Conservation (phyloP, 2,113 vertebrate species). For the Calyptommatus sinebrachiatus region DNA sequence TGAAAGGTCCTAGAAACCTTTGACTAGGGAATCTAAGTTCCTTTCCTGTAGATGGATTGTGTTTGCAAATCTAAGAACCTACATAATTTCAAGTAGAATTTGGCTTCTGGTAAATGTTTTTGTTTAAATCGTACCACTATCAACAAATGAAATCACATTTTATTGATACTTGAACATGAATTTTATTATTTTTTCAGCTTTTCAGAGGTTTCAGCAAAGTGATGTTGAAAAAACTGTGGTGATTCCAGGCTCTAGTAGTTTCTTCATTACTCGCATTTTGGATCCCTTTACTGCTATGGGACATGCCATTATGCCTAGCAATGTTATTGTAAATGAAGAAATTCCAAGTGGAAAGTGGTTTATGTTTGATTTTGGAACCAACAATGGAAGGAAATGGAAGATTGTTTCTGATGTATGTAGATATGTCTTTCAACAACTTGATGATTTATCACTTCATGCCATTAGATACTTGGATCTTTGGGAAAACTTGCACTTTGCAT, state of each 20-base stretch:
- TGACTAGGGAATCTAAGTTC: not conserved
- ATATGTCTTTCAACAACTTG: constrained; percentile 38
- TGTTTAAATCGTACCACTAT: not conserved
- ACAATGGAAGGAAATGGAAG: not conserved
- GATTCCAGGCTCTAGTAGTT: constrained; percentile 54
- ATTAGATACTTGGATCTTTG: constrained; percentile 57
- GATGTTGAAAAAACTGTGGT: constrained; percentile 54
- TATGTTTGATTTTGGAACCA: constrained; percentile 47
- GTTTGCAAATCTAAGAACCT: not conserved
- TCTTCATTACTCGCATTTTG: constrained; percentile 36
- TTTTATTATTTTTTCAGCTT: not conserved
- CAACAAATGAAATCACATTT: not conserved
- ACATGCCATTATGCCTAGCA: constrained; percentile 32
- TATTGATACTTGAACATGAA: not conserved
- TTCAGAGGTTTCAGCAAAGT: constrained; percentile 20
- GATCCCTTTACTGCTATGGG: constrained; percentile 22
- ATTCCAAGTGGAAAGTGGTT: constrained; percentile 33
- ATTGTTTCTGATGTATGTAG: constrained; percentile 38
- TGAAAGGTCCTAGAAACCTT: no score
- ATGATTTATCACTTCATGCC: constrained; percentile 3
- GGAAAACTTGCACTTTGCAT: not conserved
- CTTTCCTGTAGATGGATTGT: not conserved
- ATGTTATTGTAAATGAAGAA: accelerated
- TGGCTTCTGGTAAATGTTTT: not conserved
- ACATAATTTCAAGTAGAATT: not conserved